Base-by-base conservation (phyloP, 2,797 vertebrate species). In the Pygocentrus nattereri region DNA sequence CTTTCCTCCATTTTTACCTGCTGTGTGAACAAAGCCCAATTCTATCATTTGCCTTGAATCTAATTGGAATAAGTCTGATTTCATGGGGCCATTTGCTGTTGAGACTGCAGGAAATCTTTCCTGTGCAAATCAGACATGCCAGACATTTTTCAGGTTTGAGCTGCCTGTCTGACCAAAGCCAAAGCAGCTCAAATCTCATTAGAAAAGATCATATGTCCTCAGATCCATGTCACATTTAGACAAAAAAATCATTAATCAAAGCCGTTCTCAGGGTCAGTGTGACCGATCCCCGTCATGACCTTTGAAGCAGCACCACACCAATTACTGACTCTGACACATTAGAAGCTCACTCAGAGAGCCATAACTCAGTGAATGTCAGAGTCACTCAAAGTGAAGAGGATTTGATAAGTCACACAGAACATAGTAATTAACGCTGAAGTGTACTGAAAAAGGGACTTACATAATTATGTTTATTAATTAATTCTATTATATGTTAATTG, bases 401-500 rank as follows among this genome's bases (percentile, higher is more conserved):
- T 80, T 84, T 75, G 59, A 84, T 76, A 80, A 80, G 78, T 72
- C 74, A 80, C 67, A 10, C 49, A 62, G 78, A 80, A 76, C 78
- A 76, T 68, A 68, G 82, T 78, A 76, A 81, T 84, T 84, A 84
- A 73, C 41, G n/a, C 41, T 68, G 71, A 81, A 56, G 81, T 54
- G 30, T 49, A 62, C 78, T 75, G 65, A 50, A 79, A 69, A 76
- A 76, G 19, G 11, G 23, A 18, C 75, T 81, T 79, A 13, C 31
- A 49, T 81, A 81, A 83, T 76, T 49, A 49, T 3, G 61, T 81
- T 68, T 76, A 68, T 73, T 78, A 31, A 73, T 78, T 73, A 30
- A 76, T 75, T 72, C 77, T 73, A n/a, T 62, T 86, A 73, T 64
- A 34, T 76, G 85, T 75, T 82, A 84, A 78, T 80, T 75, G 80